A percentile compares a stretch with the other conserved stretches of the same genome.
These are phyloP conservation scores for Takifugu bimaculatus DNA, from an alignment of 2,113 vertebrate genomes.

Conservation along the genomic window DNA sequence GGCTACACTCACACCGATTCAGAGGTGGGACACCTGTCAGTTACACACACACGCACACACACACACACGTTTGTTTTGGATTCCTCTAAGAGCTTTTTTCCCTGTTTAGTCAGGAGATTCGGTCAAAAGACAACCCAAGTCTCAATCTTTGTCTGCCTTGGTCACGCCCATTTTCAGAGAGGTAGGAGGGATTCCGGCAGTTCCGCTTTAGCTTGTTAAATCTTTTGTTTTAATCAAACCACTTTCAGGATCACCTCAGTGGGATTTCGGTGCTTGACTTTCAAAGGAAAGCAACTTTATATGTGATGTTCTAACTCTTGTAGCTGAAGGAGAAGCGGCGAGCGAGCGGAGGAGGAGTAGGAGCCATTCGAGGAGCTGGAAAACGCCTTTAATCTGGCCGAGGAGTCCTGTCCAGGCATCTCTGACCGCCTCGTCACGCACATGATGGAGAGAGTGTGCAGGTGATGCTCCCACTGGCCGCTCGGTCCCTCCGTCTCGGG, in stretches of 20 bases:
- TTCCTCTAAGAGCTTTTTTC: background rate
- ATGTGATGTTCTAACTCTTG: background rate
- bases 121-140: conserved; percentile 90
- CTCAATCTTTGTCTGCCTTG: conserved; percentile 89
- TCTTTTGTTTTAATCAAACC: background rate
- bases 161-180: conserved; percentile 95
- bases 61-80: background rate
- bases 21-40: conserved; percentile 71
- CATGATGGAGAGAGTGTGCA: conserved; percentile 90
- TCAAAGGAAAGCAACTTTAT: too few relatives aligned
- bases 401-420: conserved; percentile 94
- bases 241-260: background rate
- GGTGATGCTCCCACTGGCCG: conserved; percentile 63
- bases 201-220: background rate
- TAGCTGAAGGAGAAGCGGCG: conserved; percentile 90
- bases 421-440: conserved; percentile 89
- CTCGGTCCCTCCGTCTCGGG: too few relatives aligned
- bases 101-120: conserved; percentile 73
- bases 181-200: conserved; percentile 65
- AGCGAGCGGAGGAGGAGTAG: conserved; percentile 80
- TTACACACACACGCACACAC: background rate
- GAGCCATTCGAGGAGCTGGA: conserved; percentile 96
- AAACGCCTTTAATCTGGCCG: conserved; percentile 91
- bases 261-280: too few relatives aligned
- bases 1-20: conserved; percentile 79